Evolutionary conservation across 2,888 invertebrate species (phyloP).

Genomic region (Drosophila yooni): DNA sequence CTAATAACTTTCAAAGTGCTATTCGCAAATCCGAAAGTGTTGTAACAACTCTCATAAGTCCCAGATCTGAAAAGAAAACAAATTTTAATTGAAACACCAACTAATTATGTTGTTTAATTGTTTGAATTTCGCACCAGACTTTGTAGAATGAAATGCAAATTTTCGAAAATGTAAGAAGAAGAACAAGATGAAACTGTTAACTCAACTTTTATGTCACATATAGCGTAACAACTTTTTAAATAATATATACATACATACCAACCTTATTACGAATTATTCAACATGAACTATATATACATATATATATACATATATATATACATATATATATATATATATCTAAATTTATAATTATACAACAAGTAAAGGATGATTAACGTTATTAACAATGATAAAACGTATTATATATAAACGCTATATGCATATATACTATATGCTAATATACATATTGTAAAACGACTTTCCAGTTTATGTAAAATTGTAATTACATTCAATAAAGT

Average conservation of each 20-base stretch:
- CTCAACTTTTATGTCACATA: constrained; percentile 54
- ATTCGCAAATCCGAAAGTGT: constrained; percentile 12
- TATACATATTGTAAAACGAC: constrained; percentile 68
- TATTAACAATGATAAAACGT: constrained; percentile 25
- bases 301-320: constrained; percentile 5
- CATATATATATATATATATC: constrained; percentile 8
- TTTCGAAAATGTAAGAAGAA: constrained; percentile 10
- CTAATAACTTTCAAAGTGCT: constrained; percentile 46
- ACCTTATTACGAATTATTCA: constrained; percentile 46
- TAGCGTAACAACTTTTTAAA: constrained; percentile 49
- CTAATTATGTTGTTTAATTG: constrained; percentile 41
- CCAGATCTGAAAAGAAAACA: constrained; percentile 14
- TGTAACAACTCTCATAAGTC: constrained; percentile 14
- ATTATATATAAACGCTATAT: constrained; percentile 56
- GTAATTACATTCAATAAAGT: constrained; percentile 82
- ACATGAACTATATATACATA: constrained; percentile 36
- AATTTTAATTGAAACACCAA: constrained; percentile 45
- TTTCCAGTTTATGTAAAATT: constrained; percentile 82
- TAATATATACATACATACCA: constrained; percentile 38
- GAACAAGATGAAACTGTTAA: constrained; percentile 46
- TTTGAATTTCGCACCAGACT: constrained; percentile 50
- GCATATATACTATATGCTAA: constrained; percentile 34
- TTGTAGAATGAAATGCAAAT: constrained; percentile 20
- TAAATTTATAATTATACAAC: constrained; percentile 56
- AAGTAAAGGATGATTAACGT: constrained; percentile 41